These are phyloP conservation scores for Ormyrus labotus DNA, from an alignment of 2,888 invertebrate species.

Conservation along the genomic window DNA sequence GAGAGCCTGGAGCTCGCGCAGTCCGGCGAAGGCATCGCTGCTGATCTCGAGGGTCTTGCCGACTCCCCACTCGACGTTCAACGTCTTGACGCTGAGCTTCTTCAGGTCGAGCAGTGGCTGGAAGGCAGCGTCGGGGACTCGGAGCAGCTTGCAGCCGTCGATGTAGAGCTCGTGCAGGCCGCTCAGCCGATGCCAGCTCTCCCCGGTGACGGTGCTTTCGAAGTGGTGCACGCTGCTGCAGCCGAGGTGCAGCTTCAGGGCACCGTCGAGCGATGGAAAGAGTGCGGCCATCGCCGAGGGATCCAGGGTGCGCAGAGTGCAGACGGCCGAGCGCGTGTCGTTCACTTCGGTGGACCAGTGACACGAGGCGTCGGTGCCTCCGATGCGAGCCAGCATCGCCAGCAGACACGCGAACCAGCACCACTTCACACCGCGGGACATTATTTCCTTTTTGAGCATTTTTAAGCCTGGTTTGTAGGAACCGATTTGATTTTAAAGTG, in stretches of 20 bases:
- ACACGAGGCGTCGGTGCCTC: conserved; percentile 75
- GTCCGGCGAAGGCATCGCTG: conserved; percentile 84
- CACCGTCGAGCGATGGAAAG: conserved; percentile 80
- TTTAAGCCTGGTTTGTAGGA: background rate
- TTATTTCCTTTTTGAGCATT: conserved; percentile 12
- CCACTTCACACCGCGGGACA: background rate
- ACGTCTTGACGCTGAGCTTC: conserved; percentile 86
- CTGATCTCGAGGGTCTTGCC: conserved; percentile 86
- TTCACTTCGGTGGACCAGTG: conserved; percentile 79
- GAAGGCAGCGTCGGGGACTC: conserved; percentile 86
- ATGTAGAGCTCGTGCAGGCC: conserved; percentile 86
- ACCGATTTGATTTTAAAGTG: background rate
- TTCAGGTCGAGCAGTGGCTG: conserved; percentile 88
- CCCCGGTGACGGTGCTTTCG: conserved; percentile 86
- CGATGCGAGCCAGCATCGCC: conserved; percentile 60
- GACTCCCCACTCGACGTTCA: conserved; percentile 87
- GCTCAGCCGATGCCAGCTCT: conserved; percentile 84
- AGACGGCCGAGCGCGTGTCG: conserved; percentile 78
- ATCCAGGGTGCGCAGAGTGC: conserved; percentile 77
- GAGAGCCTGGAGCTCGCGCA: conserved; percentile 87
- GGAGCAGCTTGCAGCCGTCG: conserved; percentile 87
- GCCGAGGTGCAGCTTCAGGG: conserved; percentile 84
- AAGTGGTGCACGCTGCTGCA: conserved; percentile 88
- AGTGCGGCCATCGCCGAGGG: conserved; percentile 77
- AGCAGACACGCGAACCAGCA: background rate